Conservation (phyloP, 1,140 invertebrate genomes). For the Tribolium castaneum region DNA sequence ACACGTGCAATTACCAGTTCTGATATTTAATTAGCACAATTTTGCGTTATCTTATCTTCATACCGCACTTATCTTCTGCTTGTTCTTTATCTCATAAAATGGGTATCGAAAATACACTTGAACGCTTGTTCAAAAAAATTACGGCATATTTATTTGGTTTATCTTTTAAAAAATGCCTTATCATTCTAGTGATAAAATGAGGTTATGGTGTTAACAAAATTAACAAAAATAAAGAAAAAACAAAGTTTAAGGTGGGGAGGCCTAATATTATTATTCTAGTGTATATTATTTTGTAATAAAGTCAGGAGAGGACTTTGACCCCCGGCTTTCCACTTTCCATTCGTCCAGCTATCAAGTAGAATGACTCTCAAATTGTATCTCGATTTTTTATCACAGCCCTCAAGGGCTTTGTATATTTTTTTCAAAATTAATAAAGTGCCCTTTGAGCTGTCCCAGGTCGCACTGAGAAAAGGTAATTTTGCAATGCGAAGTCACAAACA, state of each 20-base stretch:
- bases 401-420: conserved; percentile 78
- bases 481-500: background rate
- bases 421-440: conserved; percentile 73
- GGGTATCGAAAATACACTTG: too few species aligned
- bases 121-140: too few species aligned
- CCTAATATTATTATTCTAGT: background rate
- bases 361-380: conserved; percentile 73
- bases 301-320: background rate
- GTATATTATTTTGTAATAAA: background rate
- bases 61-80: too few species aligned
- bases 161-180: background rate
- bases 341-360: background rate
- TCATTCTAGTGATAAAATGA: background rate
- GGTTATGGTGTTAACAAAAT: too few species aligned
- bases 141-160: too few species aligned
- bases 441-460: conserved; percentile 68
- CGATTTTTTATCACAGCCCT: conserved; percentile 78
- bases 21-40: too few species aligned
- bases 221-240: too few species aligned
- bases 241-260: too few species aligned
- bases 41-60: too few species aligned
- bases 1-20: too few species aligned
- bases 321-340: too few species aligned
- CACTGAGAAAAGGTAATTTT: conserved; percentile 68
- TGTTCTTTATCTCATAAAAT: too few species aligned